Conservation (phyloP, 2,113 vertebrate species). For the Chloebia gouldiae region DNA sequence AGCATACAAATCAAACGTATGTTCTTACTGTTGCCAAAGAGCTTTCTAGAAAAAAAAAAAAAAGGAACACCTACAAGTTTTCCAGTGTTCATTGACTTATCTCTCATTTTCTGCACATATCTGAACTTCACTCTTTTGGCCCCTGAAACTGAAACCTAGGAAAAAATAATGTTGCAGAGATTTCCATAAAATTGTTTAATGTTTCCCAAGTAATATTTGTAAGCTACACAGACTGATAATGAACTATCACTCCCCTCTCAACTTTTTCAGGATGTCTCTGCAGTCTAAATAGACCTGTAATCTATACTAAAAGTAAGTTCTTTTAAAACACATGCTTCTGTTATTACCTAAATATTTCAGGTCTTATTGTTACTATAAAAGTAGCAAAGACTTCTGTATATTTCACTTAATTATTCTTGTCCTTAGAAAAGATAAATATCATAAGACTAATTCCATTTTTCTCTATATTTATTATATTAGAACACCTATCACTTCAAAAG, state of each 20-base stretch:
- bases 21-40: slow-evolving; percentile 13
- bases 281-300: not conserved
- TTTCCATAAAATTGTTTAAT: not conserved
- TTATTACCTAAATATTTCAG: not conserved
- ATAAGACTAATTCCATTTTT: not conserved
- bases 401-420: not conserved
- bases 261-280: not conserved
- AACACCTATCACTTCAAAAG: not conserved
- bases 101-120: not conserved
- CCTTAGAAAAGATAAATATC: not conserved
- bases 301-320: not conserved
- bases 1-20: slow-evolving; percentile 32
- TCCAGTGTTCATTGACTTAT: not conserved
- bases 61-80: not conserved
- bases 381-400: not conserved
- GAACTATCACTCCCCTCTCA: not conserved
- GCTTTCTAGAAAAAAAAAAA: not conserved
- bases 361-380: not conserved
- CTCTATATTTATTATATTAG: not conserved
- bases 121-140: not conserved
- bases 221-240: not conserved
- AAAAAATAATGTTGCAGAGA: not conserved
- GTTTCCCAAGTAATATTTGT: not conserved
- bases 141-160: not conserved
- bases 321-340: not conserved